These are phyloP conservation scores for Drosophila anomalipes DNA, from an alignment of 2,888 invertebrate species.

Conservation along the genomic window DNA sequence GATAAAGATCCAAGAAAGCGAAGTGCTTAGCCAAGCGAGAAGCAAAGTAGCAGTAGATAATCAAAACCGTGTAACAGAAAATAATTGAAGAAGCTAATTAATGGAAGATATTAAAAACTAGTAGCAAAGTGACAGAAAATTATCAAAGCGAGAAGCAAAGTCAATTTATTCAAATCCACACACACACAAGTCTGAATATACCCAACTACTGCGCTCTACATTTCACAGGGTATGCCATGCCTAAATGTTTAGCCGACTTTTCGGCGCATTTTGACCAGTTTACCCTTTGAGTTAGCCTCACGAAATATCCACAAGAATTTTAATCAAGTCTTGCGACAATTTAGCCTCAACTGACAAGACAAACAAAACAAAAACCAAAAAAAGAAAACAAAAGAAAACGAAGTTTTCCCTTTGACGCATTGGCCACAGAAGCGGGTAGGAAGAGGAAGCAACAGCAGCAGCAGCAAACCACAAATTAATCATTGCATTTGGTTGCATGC, in stretches of 20 bases:
- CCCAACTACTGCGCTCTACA: background rate
- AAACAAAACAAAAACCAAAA: slow-evolving; percentile 10
- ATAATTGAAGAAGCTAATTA: background rate
- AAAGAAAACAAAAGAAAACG: slow-evolving; percentile 23
- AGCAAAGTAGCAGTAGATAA: background rate
- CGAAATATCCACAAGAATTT: slow-evolving; percentile 46
- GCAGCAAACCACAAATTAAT: slow-evolving; percentile 53
- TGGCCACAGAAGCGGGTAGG: slow-evolving; percentile 28
- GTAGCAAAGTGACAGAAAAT: background rate
- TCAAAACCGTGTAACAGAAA: background rate
- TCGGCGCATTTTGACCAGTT: slow-evolving; percentile 30
- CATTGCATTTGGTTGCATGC: slow-evolving; percentile 43
- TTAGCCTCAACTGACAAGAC: slow-evolving; percentile 27
- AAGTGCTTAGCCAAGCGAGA: background rate
- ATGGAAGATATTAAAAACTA: background rate
- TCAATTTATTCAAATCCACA: background rate
- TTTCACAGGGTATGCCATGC: slow-evolving; percentile 18
- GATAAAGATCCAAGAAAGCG: background rate
- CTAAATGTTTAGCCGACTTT: slow-evolving; percentile 39
- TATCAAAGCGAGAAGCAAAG: background rate
- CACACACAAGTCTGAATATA: background rate
- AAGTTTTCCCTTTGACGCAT: slow-evolving; percentile 53
- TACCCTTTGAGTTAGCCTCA: slow-evolving; percentile 1
- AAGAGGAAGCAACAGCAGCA: slow-evolving; percentile 14
- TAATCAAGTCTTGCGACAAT: slow-evolving; percentile 63